Evolutionary conservation across 2,113 vertebrate species (phyloP), one percentile per base, ranked within the genome.

Genomic region (Megaceryle torquata): DNA sequence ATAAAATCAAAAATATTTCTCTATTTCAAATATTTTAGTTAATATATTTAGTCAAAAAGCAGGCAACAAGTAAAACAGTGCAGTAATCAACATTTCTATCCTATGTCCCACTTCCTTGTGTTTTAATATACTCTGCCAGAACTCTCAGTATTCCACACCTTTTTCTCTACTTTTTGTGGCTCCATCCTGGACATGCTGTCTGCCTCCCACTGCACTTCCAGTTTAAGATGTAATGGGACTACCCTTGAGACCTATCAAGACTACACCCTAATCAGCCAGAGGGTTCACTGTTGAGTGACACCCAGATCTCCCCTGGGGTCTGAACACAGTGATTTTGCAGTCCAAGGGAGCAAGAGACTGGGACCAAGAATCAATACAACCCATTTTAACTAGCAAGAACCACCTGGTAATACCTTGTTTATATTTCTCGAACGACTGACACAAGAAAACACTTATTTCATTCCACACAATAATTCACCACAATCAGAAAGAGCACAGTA

Each of bases 391-490:
- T 76, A 96, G 96, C 95, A 95, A 97, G 96, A 97, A 97, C 96
- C 93, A 95, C 96, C 96, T 96, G 90, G 96, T 96, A 98, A 98
- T 97, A 96, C 94, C 97, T 98, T 96, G 97, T 98, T 98, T 98
- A 95, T 98, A 98, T 98, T 98, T 98, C 97, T 97, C 93, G 95
- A 96, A 97, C 95, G 63, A 98, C 96, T 97, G 98, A 98, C 98
- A 97, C 94, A 89, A 98, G 96, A 97, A 98, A 98, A 97, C 97
- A 97, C 98, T 98, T 97, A 98, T 97, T 98, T 98, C 98, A 98
- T 98, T 98, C 98, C 89, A 91, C 96, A 96, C 98, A 97, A 96
- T 98, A 98, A 98, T 98, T 98, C 97, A 93, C 94, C 95, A 95
- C 97, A 96, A 97, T 98, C 97, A 96, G 96, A 97, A 97, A 82